Base-by-base conservation (phyloP, 2,888 invertebrate species). In the Catocala sponsa region DNA sequence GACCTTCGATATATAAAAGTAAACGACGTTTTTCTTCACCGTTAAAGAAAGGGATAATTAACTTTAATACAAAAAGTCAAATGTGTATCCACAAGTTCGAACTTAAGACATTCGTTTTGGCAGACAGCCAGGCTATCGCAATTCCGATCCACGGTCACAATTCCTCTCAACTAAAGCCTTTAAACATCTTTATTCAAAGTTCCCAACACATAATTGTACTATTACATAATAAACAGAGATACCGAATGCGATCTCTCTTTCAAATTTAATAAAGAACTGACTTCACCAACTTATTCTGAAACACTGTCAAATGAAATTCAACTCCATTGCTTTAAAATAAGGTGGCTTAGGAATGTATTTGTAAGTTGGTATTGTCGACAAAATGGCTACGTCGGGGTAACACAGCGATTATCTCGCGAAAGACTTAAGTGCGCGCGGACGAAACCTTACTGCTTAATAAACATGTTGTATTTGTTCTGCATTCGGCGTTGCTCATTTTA, bases 331-430 rank as follows among this genome's bases (percentile, higher is more conserved):
- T 0, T 33, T 1, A 9, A 0, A 4, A 53, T 56, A 67, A 50
- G 49, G 12, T 32, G 46, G 4, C 32, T 1, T 1, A 0, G 11
- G 55, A 4, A 2, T 38, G 70, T 11, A 56, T 41, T 54, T 56
- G 11, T 70, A 65, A 55, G 43, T 66, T 74, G 68, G 83, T 74
- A 69, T 72, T 60, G 66, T 9, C 63, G 52, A 63, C 74, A 71
- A 77, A 79, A 80, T 73, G 76, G 75, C 59, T 67, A 70, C 71
- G 76, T 72, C 65, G 67, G 65, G 71, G 70, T 76, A 78, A 79
- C 80, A 81, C 79, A 78, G 78, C 82, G 86, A 84, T 87, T 83
- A 84, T 84, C 76, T 80, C 77, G 70, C 67, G 81, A 83, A 88
- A 83, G 86, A 82, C 84, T 84, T 83, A 84, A 86, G 74, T 77